Conservation (phyloP, 2,113 vertebrate species). For the Ifrita kowaldi region DNA sequence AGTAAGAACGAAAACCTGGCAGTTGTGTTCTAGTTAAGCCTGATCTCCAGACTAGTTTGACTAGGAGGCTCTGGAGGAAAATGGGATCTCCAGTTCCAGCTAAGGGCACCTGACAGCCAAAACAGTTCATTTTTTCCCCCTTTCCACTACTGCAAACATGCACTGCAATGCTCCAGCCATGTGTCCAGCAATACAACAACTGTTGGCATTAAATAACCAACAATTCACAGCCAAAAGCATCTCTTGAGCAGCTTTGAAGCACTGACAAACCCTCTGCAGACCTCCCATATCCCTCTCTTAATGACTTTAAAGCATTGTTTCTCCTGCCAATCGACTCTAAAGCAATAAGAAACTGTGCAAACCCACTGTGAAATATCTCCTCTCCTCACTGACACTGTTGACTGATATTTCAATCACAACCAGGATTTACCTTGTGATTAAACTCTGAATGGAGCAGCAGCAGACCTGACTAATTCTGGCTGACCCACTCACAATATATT, state of each 20-base stretch:
- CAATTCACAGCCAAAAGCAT: background rate
- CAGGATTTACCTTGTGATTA: background rate
- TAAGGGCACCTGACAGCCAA: background rate
- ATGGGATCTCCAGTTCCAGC: background rate
- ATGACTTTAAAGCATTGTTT: background rate
- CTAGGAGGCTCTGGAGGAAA: background rate
- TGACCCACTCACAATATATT: background rate
- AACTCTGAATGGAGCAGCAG: background rate
- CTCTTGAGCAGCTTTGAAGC: background rate
- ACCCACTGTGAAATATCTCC: background rate
- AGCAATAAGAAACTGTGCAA: background rate
- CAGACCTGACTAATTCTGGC: background rate
- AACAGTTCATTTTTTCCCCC: accelerated
- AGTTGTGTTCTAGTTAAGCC: background rate
- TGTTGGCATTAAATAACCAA: background rate
- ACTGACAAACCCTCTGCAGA: too few species aligned
- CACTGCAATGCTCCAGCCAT: accelerated
- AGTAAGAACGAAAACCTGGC: background rate
- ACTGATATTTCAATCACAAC: background rate
- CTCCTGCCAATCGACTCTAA: background rate
- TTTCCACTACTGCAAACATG: background rate
- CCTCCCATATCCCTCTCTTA: background rate
- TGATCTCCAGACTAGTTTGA: background rate
- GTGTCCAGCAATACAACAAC: background rate
- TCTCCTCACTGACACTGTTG: background rate